A percentile compares a stretch with the other conserved stretches of the same genome.
Conservation (phyloP, 1,140 invertebrate species). For the Tribolium castaneum region DNA sequence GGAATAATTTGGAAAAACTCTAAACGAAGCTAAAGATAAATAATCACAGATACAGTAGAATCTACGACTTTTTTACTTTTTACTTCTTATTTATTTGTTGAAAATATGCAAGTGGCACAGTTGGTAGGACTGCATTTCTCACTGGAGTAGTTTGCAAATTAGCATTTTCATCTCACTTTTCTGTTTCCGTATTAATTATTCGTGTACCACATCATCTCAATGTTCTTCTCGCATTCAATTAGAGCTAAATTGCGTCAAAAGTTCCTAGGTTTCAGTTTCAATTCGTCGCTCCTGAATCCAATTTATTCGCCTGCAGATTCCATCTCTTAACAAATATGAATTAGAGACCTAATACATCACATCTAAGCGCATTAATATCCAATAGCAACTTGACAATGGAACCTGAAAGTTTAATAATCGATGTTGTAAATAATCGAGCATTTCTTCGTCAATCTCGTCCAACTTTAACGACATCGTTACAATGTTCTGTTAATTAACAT, state of each 20-base stretch:
- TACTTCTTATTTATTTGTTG: too few species aligned
- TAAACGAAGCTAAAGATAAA: too few species aligned
- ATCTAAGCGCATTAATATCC: slow-evolving; percentile 16
- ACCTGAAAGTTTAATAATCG: background rate
- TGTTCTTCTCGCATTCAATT: background rate
- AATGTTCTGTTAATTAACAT: slow-evolving; percentile 32
- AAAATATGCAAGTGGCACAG: too few species aligned
- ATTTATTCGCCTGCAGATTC: background rate
- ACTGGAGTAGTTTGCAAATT: too few species aligned
- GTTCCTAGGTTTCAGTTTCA: background rate
- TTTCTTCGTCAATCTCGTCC: slow-evolving; percentile 8
- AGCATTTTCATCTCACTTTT: too few species aligned
- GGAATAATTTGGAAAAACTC: too few species aligned
- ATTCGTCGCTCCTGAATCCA: background rate
- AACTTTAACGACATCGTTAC: slow-evolving; percentile 11
- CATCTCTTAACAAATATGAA: background rate
- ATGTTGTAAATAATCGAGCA: background rate
- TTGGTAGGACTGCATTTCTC: too few species aligned
- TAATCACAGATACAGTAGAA: too few species aligned
- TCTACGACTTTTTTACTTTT: too few species aligned
- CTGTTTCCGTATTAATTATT: too few species aligned
- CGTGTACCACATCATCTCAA: background rate
- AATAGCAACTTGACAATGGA: background rate
- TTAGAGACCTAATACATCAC: background rate
- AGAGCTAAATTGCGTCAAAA: background rate